These are phyloP conservation scores for Spheniscus humboldti DNA, from an alignment of 2,797 vertebrate genomes.

Conservation along the genomic window DNA sequence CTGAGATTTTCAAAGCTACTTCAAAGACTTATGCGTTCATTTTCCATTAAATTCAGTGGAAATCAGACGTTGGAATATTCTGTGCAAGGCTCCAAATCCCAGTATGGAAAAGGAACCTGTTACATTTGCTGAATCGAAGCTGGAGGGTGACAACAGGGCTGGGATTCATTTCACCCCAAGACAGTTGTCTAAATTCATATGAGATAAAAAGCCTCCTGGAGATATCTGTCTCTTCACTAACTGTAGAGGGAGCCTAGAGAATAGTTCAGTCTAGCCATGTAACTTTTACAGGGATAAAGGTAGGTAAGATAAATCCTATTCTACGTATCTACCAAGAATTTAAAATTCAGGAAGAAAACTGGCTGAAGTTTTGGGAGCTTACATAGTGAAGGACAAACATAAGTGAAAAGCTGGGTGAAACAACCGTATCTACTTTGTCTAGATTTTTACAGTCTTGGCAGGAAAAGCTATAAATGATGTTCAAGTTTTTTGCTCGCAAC, in stretches of 20 bases:
- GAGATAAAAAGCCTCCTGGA: slow-evolving; percentile 53
- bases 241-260: slow-evolving; percentile 56
- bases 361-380: slow-evolving; percentile 6
- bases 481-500: not conserved
- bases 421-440: slow-evolving; percentile 32
- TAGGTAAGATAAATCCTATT: slow-evolving; percentile 19
- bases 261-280: not conserved
- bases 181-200: slow-evolving; percentile 56
- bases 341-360: slow-evolving; percentile 16
- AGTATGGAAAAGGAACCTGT: slow-evolving; percentile 1
- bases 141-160: slow-evolving; percentile 37
- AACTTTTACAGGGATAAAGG: slow-evolving; percentile 6
- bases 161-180: slow-evolving; percentile 54
- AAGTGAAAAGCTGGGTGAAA: slow-evolving; percentile 33
- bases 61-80: slow-evolving; percentile 13
- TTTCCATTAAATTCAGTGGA: slow-evolving; percentile 16
- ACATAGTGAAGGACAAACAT: not conserved
- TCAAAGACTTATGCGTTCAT: not conserved
- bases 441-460: slow-evolving; percentile 53
- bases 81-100: slow-evolving; percentile 28
- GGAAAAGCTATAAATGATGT: slow-evolving; percentile 46
- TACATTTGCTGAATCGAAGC: slow-evolving; percentile 41
- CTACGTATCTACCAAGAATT: not conserved
- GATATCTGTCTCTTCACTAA: slow-evolving; percentile 31
- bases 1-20: slow-evolving; percentile 22